Evolutionary conservation across 2,113 vertebrate genomes (phyloP), one percentile per base, ranked within the genome.

Genomic region (Calidris pygmaea): DNA sequence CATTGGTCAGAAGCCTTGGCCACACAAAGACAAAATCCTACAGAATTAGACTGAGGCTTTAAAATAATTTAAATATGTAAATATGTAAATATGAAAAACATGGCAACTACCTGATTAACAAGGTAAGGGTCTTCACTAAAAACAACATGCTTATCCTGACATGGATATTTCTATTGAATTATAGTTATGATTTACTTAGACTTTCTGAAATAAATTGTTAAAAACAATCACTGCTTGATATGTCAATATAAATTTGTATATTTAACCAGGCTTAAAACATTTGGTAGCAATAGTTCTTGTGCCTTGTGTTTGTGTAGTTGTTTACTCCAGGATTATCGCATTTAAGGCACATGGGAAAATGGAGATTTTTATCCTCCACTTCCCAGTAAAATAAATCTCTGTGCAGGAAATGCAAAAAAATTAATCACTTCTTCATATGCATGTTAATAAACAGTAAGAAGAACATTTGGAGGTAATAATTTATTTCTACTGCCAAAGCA

Each of bases 81-180:
- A n/a, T n/a, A n/a, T n/a, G 10, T n/a, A 55, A 14, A 7, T 47
- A 50, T 3, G 43, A n/a, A 85, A 74, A 81, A 15, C 22, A 47
- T n/a, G 35, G 26, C 34, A 65, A 43, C 14, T 80, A 39, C 21
- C 41, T 81, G 12, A 58, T 87, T n/a, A 60, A 23, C 10, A 39
- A 37, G 11, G 29, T 59, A 74, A 81, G 26, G 14, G 16, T 84
- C 91, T 71, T 75, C 37, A 30, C 14, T 67, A 37, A 58, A 80
- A 88, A 3, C 18, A 60, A 23, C 35, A 65, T 0, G 0, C 8
- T 72, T 48, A 16, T 70, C 18, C 65, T 78, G 37, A n/a, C 34
- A 63, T 1, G 9, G 17, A 8, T 71, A 66, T 47, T 92, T 62
- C 76, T 66, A 3, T 5, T 84, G 22, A 84, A 74, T 50, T 78